Percentiles rank a stretch among this genome's conserved stretches.
Conservation (phyloP, 2,888 invertebrate genomes). For the Liposcelis brunnea region DNA sequence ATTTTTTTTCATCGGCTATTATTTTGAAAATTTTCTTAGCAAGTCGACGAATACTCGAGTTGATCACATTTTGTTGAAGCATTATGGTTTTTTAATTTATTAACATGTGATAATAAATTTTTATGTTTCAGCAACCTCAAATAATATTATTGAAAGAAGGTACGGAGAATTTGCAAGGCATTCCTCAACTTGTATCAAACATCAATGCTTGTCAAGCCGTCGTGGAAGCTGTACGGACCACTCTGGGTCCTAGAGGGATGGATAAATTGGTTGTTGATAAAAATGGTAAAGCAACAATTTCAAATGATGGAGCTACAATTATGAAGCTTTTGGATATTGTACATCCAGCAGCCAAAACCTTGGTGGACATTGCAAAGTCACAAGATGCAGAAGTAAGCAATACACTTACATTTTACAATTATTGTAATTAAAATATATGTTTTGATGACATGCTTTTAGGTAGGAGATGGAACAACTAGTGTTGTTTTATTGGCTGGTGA, state of each 20-base stretch:
- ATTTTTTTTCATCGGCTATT: too few relatives aligned
- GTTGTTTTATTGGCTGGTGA: conserved; percentile 93
- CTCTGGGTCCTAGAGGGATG: conserved; percentile 96
- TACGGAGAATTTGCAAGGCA: conserved; percentile 90
- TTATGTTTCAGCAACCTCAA: conserved; percentile 71
- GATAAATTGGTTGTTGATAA: conserved; percentile 93
- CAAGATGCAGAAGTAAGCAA: conserved; percentile 93
- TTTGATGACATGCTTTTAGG: too few relatives aligned
- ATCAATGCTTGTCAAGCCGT: conserved; percentile 94
- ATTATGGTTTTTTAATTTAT: too few relatives aligned
- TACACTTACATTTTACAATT: too few relatives aligned
- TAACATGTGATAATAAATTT: conserved; percentile 9
- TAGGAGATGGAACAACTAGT: conserved; percentile 97
- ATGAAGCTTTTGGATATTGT: conserved; percentile 95
- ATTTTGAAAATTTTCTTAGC: too few relatives aligned
- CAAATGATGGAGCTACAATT: conserved; percentile 98
- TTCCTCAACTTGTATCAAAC: conserved; percentile 87
- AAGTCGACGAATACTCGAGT: neutral
- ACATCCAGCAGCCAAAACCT: conserved; percentile 93
- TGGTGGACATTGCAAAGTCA: conserved; percentile 98
- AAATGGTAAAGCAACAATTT: conserved; percentile 84
- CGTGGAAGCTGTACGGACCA: conserved; percentile 92
- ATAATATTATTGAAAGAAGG: conserved; percentile 95
- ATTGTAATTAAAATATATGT: too few relatives aligned
- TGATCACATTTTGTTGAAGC: too few relatives aligned